Conservation (phyloP, 2,888 invertebrate species). For the Cremastinae sp. region DNA sequence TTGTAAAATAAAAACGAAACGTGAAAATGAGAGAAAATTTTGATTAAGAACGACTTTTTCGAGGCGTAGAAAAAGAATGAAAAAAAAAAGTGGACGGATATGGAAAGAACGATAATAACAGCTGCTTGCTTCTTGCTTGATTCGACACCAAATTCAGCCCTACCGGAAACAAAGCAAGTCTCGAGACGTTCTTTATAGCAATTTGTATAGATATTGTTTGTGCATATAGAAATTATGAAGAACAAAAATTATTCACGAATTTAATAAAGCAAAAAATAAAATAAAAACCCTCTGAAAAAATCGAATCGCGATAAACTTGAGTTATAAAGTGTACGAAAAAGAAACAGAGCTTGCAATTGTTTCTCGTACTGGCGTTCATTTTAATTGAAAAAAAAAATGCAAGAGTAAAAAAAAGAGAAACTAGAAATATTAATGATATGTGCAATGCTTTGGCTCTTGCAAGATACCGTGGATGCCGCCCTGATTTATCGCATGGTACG, state of each 20-base stretch:
- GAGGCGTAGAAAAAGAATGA: conserved; percentile 25
- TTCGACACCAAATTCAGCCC: conserved; percentile 65
- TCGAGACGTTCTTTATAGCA: background rate
- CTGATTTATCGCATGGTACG: conserved; percentile 77
- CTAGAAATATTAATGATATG: conserved; percentile 73
- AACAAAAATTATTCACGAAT: conserved; percentile 1
- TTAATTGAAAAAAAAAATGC: conserved; percentile 46
- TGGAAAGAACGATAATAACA: conserved; percentile 70
- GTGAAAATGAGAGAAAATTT: conserved; percentile 74
- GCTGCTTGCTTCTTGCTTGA: conserved; percentile 78
- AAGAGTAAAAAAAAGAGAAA: conserved; percentile 54
- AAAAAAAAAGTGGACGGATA: conserved; percentile 66
- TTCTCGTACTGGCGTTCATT: conserved; percentile 69
- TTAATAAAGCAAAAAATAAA: background rate
- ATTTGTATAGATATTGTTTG: too few relatives aligned
- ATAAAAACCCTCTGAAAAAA: background rate
- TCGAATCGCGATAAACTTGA: background rate
- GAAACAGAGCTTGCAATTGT: conserved; percentile 71
- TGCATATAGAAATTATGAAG: background rate
- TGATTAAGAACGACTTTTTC: conserved; percentile 74
- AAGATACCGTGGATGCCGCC: conserved; percentile 74
- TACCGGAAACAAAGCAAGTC: conserved; percentile 54
- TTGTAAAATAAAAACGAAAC: conserved; percentile 77
- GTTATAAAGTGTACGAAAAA: background rate
- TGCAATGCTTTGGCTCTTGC: conserved; percentile 77